Base-by-base conservation (phyloP, 2,113 vertebrate species). In the Ellobius talpinus region DNA sequence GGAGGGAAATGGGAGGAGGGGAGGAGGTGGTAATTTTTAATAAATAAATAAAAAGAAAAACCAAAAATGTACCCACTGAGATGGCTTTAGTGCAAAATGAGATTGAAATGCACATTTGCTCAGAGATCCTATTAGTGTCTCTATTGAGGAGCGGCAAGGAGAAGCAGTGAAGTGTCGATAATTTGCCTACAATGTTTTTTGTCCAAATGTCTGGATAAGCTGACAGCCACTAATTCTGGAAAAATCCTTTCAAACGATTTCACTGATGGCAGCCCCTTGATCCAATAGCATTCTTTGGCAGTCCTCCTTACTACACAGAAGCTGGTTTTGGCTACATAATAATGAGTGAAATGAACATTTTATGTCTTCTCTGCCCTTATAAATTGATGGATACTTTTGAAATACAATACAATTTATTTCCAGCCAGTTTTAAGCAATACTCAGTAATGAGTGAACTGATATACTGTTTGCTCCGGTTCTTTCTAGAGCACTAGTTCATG, bases 131-230 rank as follows among this genome's bases (percentile, higher is more conserved):
- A 6, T 86, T 68, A 95, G 39, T 89, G 77, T 39, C 13, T 95
- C 74, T 92, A 1, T 21, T 82, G 61, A 36, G 42, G 78, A 92
- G 73, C 52, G 33, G 26, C 23, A 39, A 84, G 77, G 26, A 78
- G 91, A 82, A 91, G 1, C 42, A 70, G 26, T 97, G 39, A 68
- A 70, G 42, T 74, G 73, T 96, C 94, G 68, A 63, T 91, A 74
- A 97, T 91, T 92, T 94, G 78, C 95, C 45, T 63, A 72, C 11
- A 78, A 5, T 33, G 42, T 31, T 33, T 92, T 93, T 81, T 89
- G 47, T 70, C 17, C 33, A 92, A 79, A 84, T 94, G 42, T 98
- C 92, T 96, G 61, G 86, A 87, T 90, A 94, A 92, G 26, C 66
- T 96, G 87, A 52, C 29, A 89, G 26, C 47, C 96, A 61, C 93